Base-by-base conservation (phyloP, 92 coral and sea anemone genomes). In the Paramuricea clavata region DNA sequence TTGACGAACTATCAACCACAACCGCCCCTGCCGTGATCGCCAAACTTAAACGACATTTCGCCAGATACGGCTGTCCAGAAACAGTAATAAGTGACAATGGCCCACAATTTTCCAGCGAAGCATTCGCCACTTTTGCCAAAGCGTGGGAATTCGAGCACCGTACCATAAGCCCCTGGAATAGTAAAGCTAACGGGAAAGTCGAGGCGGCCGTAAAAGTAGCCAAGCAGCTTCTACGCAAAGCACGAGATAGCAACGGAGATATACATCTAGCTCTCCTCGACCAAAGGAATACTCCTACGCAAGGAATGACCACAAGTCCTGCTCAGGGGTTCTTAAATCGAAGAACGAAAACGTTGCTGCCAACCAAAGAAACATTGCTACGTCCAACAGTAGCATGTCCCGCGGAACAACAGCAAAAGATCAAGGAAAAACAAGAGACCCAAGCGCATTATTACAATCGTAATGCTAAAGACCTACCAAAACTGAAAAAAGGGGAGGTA, bases 1-100 rank as follows among this genome's bases (percentile, higher is more conserved):
- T 85, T 11, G 89, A 85, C 36, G 32, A 57, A 0, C 65, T 62
- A 41, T 26, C 81, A 2, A 16, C 54, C 26, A 83, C 64, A 32
- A 83, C 88, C 25, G 33, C 92, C 30, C 52, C 33, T 62, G 85
- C 73, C 17, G 85, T 83, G 5, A 83, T 83, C 65, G 28, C 34
- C 43, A 79, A 85, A 69, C 86, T 85, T 19, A 85, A 85, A 36
- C 16, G 30, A 25, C 43, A 61, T 25, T 86, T 86, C 47, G 85
- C 84, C 11, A 31, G 85, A 42, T 86, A 32, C 41, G 85, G 89
- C 32, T 31, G 61, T 50, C 76, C 89, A 7, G 76, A 75, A 10
- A 57, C 25, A 6, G 77, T 71, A 35, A n/a, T 71, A 34, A 71
- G 77, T 17, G 49, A 35, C 77, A 32, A 71, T 35, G 77, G 49